These are phyloP conservation scores for Asbolus verrucosus DNA, from an alignment of 1,140 invertebrate genomes.

Conservation along the genomic window DNA sequence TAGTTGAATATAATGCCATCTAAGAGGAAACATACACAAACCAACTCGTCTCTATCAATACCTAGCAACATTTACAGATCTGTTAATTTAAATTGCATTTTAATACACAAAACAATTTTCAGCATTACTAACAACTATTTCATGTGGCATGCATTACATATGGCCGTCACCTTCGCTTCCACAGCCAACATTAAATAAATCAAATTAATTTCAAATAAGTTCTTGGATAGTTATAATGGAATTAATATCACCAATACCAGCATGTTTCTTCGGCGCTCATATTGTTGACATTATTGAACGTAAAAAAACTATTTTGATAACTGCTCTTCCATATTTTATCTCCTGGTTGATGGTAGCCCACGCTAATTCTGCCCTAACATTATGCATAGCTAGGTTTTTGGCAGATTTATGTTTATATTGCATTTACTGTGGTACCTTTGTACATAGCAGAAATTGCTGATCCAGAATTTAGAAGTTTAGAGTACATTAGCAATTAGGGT, in stretches of 20 bases:
- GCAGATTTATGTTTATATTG: slow-evolving; percentile 74
- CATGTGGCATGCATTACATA: slow-evolving; percentile 54
- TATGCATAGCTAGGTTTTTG: slow-evolving; percentile 68
- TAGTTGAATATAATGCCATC: too few relatives aligned
- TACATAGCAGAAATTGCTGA: slow-evolving; percentile 78
- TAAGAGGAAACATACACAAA: too few relatives aligned
- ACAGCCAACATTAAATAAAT: slow-evolving; percentile 41
- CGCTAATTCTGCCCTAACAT: slow-evolving; percentile 65
- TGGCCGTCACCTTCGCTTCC: slow-evolving; percentile 56
- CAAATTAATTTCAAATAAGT: slow-evolving; percentile 62
- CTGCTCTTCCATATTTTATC: slow-evolving; percentile 71
- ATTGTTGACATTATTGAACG: slow-evolving; percentile 71
- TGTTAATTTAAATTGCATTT: too few relatives aligned
- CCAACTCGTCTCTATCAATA: too few relatives aligned
- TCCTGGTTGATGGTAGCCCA: slow-evolving; percentile 77
- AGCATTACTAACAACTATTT: slow-evolving; percentile 22
- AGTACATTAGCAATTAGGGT: slow-evolving; percentile 56
- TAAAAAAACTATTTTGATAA: slow-evolving; percentile 74
- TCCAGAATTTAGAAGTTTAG: slow-evolving; percentile 73
- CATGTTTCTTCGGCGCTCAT: slow-evolving; percentile 64
- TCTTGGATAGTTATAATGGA: slow-evolving; percentile 72
- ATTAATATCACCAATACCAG: slow-evolving; percentile 66
- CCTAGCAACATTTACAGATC: too few relatives aligned
- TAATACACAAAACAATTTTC: background rate
- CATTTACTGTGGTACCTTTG: slow-evolving; percentile 74